Conservation (phyloP, 37 sponge, comb jelly and placozoan genomes). For the Beroe ovata region DNA sequence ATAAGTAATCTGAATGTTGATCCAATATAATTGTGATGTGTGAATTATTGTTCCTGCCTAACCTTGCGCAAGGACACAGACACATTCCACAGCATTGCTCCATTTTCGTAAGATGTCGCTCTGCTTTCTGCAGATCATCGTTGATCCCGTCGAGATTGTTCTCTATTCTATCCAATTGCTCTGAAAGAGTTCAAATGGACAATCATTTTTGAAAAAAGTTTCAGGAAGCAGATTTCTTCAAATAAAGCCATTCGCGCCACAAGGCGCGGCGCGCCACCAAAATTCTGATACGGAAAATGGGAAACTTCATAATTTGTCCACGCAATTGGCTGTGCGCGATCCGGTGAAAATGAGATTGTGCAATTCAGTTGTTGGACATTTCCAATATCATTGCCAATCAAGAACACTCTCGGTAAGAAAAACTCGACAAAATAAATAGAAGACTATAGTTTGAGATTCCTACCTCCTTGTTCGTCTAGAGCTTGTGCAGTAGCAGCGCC, state of each 20-base stretch:
- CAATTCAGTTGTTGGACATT: neutral
- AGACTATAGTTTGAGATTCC: neutral
- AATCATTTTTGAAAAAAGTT: neutral
- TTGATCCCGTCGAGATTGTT: conserved; percentile 85
- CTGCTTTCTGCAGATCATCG: conserved; percentile 87
- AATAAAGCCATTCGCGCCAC: neutral
- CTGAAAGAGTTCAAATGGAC: conserved; percentile 14
- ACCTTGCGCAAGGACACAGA: conserved; percentile 74
- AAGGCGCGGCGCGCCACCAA: neutral
- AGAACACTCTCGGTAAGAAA: neutral
- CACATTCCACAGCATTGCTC: conserved; percentile 88
- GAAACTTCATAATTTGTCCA: neutral
- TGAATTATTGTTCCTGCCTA: conserved; percentile 68
- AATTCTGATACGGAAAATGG: neutral
- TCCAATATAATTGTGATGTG: too few species aligned
- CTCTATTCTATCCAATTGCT: conserved; percentile 93
- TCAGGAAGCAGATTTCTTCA: neutral
- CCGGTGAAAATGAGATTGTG: neutral
- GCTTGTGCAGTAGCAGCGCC: conserved; percentile 8
- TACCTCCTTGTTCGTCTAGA: conserved; percentile 37
- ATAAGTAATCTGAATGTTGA: too few species aligned
- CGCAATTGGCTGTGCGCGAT: neutral
- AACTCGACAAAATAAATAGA: neutral
- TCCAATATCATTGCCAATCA: neutral
- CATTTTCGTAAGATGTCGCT: conserved; percentile 80